phyloP scores from a whole-genome alignment of 2,797 vertebrate species.

The Streptopelia turtur region DNA sequence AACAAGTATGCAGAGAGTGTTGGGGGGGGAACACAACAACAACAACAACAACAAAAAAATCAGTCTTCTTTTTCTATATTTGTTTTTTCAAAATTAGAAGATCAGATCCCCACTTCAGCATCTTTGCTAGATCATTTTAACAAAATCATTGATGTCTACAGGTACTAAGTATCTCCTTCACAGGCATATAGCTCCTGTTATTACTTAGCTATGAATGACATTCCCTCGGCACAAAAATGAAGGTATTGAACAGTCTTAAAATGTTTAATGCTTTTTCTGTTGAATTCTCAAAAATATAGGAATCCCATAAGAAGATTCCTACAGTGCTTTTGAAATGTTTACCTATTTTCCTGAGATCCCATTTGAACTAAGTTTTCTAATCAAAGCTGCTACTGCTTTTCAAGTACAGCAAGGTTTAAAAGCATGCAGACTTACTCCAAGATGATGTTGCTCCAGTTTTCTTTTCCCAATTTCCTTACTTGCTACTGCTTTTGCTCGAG shows the following conservation, averaged over 20 bases:
- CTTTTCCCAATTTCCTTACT: slow-evolving; percentile 84
- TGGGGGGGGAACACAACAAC: background rate
- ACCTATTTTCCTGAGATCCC: background rate
- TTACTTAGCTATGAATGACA: background rate
- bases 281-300: background rate
- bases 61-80: background rate
- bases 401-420: background rate
- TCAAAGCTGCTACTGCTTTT: background rate
- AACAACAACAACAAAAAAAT: no score
- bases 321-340: background rate
- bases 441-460: slow-evolving; percentile 74
- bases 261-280: background rate
- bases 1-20: background rate
- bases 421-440: slow-evolving; percentile 79
- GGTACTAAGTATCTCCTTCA: background rate
- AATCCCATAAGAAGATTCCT: background rate
- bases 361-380: background rate
- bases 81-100: background rate
- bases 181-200: background rate
- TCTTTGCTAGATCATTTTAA: background rate
- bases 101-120: background rate
- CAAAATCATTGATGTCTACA: background rate
- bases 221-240: background rate
- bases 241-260: background rate
- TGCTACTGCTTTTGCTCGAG: slow-evolving; percentile 83